Percentiles rank a stretch among this genome's conserved stretches.
Conservation (phyloP, 2,113 vertebrate species). For the Struthidea cinerea region DNA sequence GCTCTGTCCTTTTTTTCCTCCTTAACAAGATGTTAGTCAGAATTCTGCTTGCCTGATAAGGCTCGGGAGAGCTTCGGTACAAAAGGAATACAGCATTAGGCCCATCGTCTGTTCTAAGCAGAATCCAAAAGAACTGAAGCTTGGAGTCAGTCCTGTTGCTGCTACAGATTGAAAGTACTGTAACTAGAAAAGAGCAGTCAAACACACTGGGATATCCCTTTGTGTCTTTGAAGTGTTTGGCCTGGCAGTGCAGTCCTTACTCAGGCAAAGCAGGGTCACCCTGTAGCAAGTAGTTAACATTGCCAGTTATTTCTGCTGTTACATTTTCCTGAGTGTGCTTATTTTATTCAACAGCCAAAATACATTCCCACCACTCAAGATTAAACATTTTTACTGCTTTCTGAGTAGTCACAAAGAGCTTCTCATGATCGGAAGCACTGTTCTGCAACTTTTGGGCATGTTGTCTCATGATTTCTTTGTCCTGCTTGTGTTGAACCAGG, state of each 20-base stretch:
- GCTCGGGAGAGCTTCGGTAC: background rate
- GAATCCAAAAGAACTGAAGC: background rate
- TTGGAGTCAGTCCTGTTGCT: background rate
- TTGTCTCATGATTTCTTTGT: background rate
- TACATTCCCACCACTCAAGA: background rate
- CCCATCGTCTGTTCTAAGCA: background rate
- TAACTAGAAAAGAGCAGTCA: background rate
- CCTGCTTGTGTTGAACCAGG: background rate
- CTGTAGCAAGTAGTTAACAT: background rate
- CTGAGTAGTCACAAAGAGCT: background rate
- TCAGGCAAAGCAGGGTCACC: slow-evolving; percentile 7
- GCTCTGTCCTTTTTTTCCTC: background rate
- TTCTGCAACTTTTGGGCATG: background rate
- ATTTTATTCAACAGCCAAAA: background rate
- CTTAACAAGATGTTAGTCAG: background rate
- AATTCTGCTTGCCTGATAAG: background rate
- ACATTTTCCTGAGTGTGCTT: background rate
- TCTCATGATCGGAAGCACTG: background rate
- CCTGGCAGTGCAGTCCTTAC: background rate
- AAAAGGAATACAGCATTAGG: background rate
- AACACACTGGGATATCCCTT: background rate
- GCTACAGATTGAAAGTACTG: background rate
- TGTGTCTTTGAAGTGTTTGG: background rate
- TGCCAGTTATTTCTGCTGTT: background rate
- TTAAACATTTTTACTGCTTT: slow-evolving; percentile 14